phyloP scores from a whole-genome alignment of 1,140 invertebrate species.

The Triops cancriformis region DNA sequence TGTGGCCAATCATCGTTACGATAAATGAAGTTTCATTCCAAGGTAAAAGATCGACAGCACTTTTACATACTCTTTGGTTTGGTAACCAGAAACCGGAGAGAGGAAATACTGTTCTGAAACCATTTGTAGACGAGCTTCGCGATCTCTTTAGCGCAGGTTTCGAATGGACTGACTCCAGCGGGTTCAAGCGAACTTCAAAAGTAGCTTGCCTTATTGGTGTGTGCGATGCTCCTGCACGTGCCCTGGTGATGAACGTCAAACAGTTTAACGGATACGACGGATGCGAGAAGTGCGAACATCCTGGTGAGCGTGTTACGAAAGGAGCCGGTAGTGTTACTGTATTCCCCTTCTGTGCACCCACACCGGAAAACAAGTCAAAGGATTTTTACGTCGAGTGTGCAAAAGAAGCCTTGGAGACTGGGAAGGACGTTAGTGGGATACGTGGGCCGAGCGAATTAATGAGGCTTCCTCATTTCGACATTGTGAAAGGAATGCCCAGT shows the following conservation, averaged over 20 bases:
- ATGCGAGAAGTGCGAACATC: no score
- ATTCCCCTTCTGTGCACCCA: not conserved
- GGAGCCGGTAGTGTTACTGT: constrained; percentile 15
- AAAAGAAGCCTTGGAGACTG: constrained; percentile 4
- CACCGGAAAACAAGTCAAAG: not conserved
- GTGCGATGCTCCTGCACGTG: no score
- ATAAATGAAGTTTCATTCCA: constrained; percentile 36
- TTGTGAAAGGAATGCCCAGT: no score
- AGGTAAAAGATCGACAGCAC: no score
- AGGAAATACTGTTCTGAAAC: no score
- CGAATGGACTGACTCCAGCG: constrained; percentile 2
- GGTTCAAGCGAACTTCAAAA: not conserved
- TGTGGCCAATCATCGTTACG: constrained; percentile 36
- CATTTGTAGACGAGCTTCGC: not conserved
- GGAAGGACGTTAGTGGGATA: not conserved
- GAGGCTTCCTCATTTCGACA: constrained; percentile 17
- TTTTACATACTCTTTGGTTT: no score
- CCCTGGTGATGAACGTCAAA: no score
- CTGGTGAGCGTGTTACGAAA: constrained; percentile 15
- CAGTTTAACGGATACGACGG: no score
- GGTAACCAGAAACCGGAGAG: no score
- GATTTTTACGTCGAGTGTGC: not conserved
- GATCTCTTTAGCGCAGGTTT: not conserved
- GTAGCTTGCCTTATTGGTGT: not conserved
- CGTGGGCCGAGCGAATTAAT: not conserved